Evolutionary conservation across 2,113 vertebrate genomes (phyloP).

Genomic region (Electrona antarctica): DNA sequence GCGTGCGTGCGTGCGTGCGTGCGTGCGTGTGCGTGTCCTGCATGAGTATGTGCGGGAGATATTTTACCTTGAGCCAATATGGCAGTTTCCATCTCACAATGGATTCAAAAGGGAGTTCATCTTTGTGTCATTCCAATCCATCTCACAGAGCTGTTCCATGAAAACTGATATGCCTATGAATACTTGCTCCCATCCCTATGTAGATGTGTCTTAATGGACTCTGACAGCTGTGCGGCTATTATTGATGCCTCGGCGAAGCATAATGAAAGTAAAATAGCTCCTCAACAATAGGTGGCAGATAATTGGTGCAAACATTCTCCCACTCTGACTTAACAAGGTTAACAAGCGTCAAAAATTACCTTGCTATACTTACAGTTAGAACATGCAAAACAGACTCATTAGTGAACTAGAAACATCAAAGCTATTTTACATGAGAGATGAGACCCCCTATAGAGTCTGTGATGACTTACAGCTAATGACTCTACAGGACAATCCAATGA

Average conservation of each 20-base stretch:
- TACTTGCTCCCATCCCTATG: slow-evolving; percentile 66
- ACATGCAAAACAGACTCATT: slow-evolving; percentile 50
- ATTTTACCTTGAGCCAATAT: slow-evolving; percentile 63
- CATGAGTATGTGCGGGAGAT: slow-evolving; percentile 32
- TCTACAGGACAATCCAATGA: slow-evolving; percentile 39
- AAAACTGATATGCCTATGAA: slow-evolving; percentile 68
- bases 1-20: neutral
- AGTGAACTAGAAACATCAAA: slow-evolving; percentile 50
- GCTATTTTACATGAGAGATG: slow-evolving; percentile 37
- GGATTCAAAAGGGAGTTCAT: slow-evolving; percentile 65
- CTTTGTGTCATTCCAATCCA: slow-evolving; percentile 69
- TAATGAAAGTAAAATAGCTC: slow-evolving; percentile 77
- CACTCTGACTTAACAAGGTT: slow-evolving; percentile 66
- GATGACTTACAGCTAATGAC: slow-evolving; percentile 47
- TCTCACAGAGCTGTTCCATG: slow-evolving; percentile 55
- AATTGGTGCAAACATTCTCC: slow-evolving; percentile 73
- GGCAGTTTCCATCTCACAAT: slow-evolving; percentile 55
- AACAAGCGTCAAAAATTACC: slow-evolving; percentile 67
- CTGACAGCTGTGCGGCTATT: slow-evolving; percentile 75
- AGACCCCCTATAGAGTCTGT: slow-evolving; percentile 34
- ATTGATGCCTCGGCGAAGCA: slow-evolving; percentile 71
- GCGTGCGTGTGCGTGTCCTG: neutral
- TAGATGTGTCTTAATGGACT: slow-evolving; percentile 75
- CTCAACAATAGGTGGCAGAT: slow-evolving; percentile 71
- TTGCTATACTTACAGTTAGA: slow-evolving; percentile 34